These are phyloP conservation scores for Esperia sulphurella DNA, from an alignment of 2,888 invertebrate genomes.

Conservation along the genomic window DNA sequence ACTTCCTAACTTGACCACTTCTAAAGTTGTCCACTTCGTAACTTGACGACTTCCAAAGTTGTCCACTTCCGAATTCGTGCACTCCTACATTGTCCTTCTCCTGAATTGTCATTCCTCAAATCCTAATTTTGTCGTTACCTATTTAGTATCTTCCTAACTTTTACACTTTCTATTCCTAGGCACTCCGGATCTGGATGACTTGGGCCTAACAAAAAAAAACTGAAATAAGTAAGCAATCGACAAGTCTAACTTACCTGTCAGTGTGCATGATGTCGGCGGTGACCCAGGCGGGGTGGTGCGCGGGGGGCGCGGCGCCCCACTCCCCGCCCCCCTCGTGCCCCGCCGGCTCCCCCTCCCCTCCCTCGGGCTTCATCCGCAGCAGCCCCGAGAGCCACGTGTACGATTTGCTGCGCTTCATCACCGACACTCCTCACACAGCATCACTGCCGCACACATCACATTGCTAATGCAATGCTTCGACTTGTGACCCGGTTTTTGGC, in stretches of 20 bases:
- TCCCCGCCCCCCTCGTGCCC: slow-evolving; percentile 36
- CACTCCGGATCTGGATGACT: too few species aligned
- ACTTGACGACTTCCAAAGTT: too few species aligned
- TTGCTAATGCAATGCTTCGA: not conserved
- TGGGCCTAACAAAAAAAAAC: too few species aligned
- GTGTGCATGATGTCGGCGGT: not conserved
- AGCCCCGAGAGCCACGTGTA: slow-evolving; percentile 73
- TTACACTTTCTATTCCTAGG: too few species aligned
- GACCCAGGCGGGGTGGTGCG: not conserved
- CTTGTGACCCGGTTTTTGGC: too few species aligned
- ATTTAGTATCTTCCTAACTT: too few species aligned
- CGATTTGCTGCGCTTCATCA: slow-evolving; percentile 71
- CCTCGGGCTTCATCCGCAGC: slow-evolving; percentile 47
- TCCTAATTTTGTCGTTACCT: too few species aligned
- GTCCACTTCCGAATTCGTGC: too few species aligned
- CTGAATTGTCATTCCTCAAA: too few species aligned
- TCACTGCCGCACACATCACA: slow-evolving; percentile 21
- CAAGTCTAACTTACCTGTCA: not conserved
- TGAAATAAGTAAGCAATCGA: not conserved
- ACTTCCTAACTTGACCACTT: too few species aligned
- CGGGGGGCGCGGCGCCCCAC: not conserved
- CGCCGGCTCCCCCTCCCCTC: slow-evolving; percentile 41
- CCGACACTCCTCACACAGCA: slow-evolving; percentile 15
- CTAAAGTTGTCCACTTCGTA: too few species aligned
- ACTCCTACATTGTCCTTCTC: too few species aligned